Base-by-base conservation (phyloP, 1,140 invertebrate genomes). In the Temnothorax nylanderi region DNA sequence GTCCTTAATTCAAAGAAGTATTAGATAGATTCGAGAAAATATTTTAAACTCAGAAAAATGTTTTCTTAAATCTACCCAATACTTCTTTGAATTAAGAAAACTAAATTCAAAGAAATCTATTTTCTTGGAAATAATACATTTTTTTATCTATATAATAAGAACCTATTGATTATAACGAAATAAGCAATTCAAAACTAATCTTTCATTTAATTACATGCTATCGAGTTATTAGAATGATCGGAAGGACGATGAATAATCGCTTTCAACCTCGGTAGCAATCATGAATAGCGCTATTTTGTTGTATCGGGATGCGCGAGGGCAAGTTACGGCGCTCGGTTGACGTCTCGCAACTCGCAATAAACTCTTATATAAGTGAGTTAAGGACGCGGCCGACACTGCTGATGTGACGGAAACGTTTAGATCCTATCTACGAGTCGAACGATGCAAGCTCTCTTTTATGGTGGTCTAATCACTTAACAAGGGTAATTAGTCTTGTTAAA, bases 401-500 rank as follows among this genome's bases (percentile, higher is more conserved):
- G 74, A 78, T 85, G 74, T 44, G 82, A 60, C 74, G 71, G 86
- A 84, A 88, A 88, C 86, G 86, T 88, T 88, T 88, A 88, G 82
- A 76, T 88, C 82, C 65, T 85, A 88, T 88, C 82, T 87, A 87
- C 82, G 49, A 47, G 67, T 47, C 51, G 49, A 75, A 77, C 72
- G 26, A 62, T 65, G 58, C 81, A 44, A 81, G 34, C 41, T 74
- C 82, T 71, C 62, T 88, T 75, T 76, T 77, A 72, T 82, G 54
- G 49, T 21, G 26, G 58, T 49, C 51, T 77, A 87, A 88, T 77
- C 62, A 32, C 44, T 86, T 88, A 86, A 88, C 87, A 64, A 87
- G 77, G 65, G 41, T 89, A 89, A 89, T 89, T 87, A 89, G 86
- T 75, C 85, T 89, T 47, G 77, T 87, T 67, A 77, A 81, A 62